phyloP scores from a whole-genome alignment of 1,140 invertebrate species.

The Ylistrum balloti region DNA sequence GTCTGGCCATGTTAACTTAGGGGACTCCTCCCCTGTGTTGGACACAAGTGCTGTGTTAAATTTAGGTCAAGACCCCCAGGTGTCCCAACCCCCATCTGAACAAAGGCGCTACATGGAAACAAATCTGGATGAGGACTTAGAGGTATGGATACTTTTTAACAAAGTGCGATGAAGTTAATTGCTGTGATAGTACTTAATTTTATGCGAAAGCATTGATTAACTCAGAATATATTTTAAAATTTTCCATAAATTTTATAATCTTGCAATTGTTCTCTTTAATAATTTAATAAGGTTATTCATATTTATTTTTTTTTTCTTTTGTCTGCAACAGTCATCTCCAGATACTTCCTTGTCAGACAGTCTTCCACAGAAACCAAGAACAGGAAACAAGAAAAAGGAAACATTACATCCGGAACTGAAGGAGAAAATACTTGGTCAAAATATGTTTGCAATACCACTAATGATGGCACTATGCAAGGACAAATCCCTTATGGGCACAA shows the following conservation, averaged over 20 bases:
- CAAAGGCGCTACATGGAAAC: constrained; percentile 31
- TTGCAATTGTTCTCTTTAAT: no score
- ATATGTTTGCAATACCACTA: constrained; percentile 75
- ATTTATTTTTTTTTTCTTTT: not conserved
- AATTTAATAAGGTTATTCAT: no score
- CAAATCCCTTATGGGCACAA: constrained; percentile 70
- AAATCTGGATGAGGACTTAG: not conserved
- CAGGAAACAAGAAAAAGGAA: constrained; percentile 74
- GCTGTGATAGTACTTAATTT: no score
- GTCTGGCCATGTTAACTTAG: constrained; percentile 36
- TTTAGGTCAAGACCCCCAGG: not conserved
- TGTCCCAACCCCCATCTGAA: not conserved
- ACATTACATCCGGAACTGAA: constrained; percentile 77
- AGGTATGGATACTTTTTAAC: not conserved
- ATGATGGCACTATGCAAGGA: constrained; percentile 79
- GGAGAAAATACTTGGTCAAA: constrained; percentile 71
- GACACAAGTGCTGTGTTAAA: constrained; percentile 30
- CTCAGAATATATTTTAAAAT: no score
- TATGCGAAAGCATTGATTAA: no score
- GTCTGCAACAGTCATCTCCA: not conserved
- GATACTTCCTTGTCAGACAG: constrained; percentile 41
- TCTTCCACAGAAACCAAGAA: constrained; percentile 62
- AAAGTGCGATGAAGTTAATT: no score
- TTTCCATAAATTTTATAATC: no score
- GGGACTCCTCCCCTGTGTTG: not conserved